Percentiles rank a stretch among this genome's conserved stretches.
These are phyloP conservation scores for Ceratothoa steindachneri DNA, from an alignment of 2,888 invertebrate genomes.

Conservation along the genomic window DNA sequence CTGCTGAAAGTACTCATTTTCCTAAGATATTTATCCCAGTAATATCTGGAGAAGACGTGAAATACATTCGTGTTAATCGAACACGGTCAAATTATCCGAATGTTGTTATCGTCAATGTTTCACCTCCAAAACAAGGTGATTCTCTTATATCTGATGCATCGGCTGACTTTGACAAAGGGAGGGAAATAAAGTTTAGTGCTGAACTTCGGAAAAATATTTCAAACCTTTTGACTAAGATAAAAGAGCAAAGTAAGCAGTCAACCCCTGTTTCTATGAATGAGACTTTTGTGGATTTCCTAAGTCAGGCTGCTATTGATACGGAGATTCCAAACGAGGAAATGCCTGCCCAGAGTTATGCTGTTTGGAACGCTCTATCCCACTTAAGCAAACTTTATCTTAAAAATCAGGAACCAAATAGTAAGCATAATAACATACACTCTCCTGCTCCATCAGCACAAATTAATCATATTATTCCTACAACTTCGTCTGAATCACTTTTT, in stretches of 20 bases:
- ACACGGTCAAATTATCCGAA: slow-evolving; percentile 38
- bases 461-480: not conserved
- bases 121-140: not conserved
- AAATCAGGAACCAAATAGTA: not conserved
- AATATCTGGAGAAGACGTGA: slow-evolving; percentile 40
- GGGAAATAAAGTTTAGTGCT: not conserved
- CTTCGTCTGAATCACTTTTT: too few relatives aligned
- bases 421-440: not conserved
- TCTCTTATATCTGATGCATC: not conserved
- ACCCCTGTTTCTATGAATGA: not conserved
- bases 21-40: slow-evolving; percentile 27
- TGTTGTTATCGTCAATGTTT: slow-evolving; percentile 36
- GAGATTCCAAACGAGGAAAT: not conserved
- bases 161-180: not conserved
- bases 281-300: not conserved
- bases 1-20: slow-evolving; percentile 16
- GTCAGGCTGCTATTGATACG: not conserved
- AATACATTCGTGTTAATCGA: slow-evolving; percentile 33
- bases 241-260: not conserved
- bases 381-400: not conserved
- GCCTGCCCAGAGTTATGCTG: not conserved
- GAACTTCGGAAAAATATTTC: not conserved
- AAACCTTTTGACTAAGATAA: not conserved
- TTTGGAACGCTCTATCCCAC: not conserved
- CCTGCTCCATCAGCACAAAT: not conserved